phyloP scores from a whole-genome alignment of 2,113 vertebrate genomes.

The Alligator mississippiensis region DNA sequence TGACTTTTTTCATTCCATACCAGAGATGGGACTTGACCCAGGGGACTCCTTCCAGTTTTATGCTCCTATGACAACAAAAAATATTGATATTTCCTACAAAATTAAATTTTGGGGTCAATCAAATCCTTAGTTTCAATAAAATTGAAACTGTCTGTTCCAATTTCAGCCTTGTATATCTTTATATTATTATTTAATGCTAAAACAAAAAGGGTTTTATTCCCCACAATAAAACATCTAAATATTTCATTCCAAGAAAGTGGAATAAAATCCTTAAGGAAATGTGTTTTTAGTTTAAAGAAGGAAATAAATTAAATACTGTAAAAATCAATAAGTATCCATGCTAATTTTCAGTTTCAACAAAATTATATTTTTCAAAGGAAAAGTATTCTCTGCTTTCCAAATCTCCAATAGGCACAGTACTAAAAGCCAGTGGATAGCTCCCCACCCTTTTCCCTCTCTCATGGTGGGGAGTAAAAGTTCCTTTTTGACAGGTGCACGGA shows the following conservation, averaged over 20 bases:
- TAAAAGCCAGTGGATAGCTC: fast-evolving
- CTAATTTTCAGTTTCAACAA: background rate
- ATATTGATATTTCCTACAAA: background rate
- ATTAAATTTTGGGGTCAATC: background rate
- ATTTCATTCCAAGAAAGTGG: background rate
- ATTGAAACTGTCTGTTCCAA: background rate
- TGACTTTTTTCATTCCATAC: background rate
- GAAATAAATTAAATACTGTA: background rate
- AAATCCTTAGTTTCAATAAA: background rate
- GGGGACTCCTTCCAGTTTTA: background rate
- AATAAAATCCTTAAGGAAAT: background rate
- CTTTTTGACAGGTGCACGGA: background rate
- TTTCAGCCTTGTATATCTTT: background rate
- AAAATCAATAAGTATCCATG: background rate
- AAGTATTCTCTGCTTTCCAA: background rate
- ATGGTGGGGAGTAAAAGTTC: background rate
- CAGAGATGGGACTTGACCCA: background rate
- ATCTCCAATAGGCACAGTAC: background rate
- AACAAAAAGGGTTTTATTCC: background rate
- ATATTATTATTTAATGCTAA: background rate
- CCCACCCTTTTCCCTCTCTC: too few relatives aligned
- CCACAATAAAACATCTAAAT: background rate
- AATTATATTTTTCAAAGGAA: background rate
- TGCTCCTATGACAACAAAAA: background rate
- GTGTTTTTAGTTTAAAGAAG: background rate